These are phyloP conservation scores for Ephydatia muelleri DNA, from an alignment of 37 sponge, comb jelly and placozoan genomes.

Conservation along the genomic window DNA sequence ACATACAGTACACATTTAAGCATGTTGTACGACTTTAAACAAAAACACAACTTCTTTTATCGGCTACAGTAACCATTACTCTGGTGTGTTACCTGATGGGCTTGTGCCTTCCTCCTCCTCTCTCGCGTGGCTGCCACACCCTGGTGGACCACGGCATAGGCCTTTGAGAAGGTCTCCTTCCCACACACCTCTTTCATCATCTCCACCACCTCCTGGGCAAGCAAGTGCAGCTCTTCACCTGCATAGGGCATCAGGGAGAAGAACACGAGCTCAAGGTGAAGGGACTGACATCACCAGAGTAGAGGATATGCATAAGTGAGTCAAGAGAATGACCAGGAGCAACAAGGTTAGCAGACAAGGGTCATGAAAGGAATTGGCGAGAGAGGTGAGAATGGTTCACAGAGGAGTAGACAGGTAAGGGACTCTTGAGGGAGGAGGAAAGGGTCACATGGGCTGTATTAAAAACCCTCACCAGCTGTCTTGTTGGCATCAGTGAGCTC, in stretches of 20 bases:
- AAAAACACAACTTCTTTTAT: no score
- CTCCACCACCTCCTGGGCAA: constrained; percentile 77
- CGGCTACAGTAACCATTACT: background rate
- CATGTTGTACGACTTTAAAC: no score
- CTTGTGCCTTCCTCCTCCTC: background rate
- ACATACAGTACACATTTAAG: no score
- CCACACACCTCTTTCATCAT: constrained; percentile 62
- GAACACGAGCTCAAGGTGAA: background rate
- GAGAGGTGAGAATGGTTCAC: no score
- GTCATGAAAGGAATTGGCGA: no score
- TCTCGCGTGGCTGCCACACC: constrained; percentile 23
- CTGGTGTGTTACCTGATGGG: constrained; percentile 42
- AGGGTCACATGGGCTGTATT: background rate
- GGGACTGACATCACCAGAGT: background rate
- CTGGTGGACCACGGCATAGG: constrained; percentile 54
- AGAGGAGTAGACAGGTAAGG: background rate
- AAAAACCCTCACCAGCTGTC: constrained; percentile 4
- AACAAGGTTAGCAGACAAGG: no score
- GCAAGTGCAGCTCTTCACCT: constrained; percentile 50
- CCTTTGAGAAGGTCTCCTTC: constrained; percentile 59
- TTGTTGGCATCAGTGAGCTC: constrained; percentile 52
- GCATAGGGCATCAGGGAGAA: no score
- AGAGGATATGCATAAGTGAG: background rate
- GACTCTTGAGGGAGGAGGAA: background rate
- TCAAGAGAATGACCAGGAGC: no score